Evolutionary conservation across 2,113 vertebrate genomes (phyloP).

Genomic region (Otis tarda): DNA sequence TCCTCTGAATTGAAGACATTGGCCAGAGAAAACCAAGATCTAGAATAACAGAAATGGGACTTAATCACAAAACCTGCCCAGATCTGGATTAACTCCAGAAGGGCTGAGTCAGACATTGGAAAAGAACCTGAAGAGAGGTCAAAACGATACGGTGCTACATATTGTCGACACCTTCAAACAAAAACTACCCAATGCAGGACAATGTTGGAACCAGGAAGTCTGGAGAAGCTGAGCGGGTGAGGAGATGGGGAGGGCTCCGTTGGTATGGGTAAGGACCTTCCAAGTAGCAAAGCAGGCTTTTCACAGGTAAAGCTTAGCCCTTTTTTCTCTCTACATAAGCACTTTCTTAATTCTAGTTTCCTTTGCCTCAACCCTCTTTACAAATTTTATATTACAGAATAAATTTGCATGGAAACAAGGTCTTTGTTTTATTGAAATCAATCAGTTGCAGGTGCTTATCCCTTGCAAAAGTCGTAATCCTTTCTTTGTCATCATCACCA

Average conservation of each 20-base stretch:
- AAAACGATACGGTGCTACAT: background rate
- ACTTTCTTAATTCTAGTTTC: background rate
- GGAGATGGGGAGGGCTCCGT: background rate
- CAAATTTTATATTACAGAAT: background rate
- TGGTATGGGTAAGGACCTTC: background rate
- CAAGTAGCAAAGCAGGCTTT: background rate
- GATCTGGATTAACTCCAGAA: background rate
- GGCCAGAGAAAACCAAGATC: background rate
- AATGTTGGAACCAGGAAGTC: fast-evolving
- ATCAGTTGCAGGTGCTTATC: background rate
- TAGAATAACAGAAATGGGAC: background rate
- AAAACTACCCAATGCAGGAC: background rate
- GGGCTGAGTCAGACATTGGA: background rate
- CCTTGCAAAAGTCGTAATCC: constrained; percentile 8
- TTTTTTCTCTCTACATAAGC: fast-evolving
- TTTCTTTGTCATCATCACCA: background rate
- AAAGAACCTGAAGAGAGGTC: background rate
- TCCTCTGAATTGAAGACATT: background rate
- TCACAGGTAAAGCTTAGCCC: background rate
- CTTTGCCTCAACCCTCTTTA: background rate
- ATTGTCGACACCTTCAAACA: background rate
- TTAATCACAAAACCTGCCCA: background rate
- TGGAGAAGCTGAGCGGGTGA: background rate
- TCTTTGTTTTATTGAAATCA: background rate
- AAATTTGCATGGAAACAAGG: background rate